Evolutionary conservation across 2,888 invertebrate genomes (phyloP).

Genomic region (Polymixis lichenea): DNA sequence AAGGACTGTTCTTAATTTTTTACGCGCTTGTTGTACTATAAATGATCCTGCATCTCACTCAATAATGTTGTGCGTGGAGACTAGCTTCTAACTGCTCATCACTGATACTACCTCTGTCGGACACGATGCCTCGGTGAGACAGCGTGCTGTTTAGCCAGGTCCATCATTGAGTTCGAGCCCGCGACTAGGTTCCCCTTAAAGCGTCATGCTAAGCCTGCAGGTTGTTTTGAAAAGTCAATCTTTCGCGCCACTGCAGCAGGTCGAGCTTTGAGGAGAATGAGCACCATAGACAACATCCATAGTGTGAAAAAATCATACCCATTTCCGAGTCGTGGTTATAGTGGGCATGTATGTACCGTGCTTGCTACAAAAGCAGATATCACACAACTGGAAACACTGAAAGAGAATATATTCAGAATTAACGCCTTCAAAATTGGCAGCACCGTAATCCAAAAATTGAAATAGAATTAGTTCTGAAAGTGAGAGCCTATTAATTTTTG

Average conservation of each 20-base stretch:
- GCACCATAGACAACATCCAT: neutral
- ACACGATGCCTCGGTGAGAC: too few species aligned
- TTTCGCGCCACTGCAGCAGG: too few species aligned
- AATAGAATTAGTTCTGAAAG: neutral
- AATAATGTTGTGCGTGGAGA: too few species aligned
- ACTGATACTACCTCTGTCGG: too few species aligned
- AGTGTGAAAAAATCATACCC: neutral
- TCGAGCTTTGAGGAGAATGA: neutral
- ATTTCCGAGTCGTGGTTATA: neutral
- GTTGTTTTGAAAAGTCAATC: neutral
- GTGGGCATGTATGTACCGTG: neutral
- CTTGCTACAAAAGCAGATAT: neutral
- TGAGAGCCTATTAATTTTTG: neutral
- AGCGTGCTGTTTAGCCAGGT: too few species aligned
- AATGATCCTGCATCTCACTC: too few species aligned
- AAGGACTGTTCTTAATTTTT: too few species aligned
- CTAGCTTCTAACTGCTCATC: too few species aligned
- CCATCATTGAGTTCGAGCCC: too few species aligned
- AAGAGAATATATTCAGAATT: neutral
- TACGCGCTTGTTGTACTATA: too few species aligned
- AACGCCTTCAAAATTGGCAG: neutral
- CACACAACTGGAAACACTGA: neutral
- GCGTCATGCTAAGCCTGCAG: too few species aligned
- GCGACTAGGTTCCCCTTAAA: too few species aligned
- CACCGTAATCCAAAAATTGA: neutral